phyloP scores from a whole-genome alignment of 2,113 vertebrate genomes.

The Casuarius casuarius region DNA sequence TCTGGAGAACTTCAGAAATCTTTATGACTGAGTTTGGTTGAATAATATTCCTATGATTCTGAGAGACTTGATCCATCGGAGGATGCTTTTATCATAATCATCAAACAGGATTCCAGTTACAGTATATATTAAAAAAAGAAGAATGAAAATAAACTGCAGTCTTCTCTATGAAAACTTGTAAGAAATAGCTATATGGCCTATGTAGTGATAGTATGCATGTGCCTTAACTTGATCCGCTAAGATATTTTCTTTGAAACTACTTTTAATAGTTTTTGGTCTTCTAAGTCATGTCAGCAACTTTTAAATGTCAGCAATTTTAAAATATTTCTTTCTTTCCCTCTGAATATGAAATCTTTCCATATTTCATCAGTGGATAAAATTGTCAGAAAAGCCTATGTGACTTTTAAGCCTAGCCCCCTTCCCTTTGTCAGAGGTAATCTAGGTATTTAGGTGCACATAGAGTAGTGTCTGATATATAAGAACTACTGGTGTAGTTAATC shows the following conservation, averaged over 20 bases:
- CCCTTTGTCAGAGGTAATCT: background rate
- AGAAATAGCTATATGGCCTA: background rate
- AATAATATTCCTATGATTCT: background rate
- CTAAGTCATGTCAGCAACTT: background rate
- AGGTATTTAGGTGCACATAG: background rate
- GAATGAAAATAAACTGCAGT: background rate
- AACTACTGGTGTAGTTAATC: background rate
- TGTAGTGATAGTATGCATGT: background rate
- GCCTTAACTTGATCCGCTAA: background rate
- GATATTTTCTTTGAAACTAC: background rate
- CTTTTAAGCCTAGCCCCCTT: background rate
- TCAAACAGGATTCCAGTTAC: background rate
- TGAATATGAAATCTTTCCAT: background rate
- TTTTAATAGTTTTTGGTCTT: background rate
- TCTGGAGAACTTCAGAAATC: background rate
- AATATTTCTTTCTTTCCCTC: background rate
- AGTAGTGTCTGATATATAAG: background rate
- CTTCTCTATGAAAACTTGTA: background rate
- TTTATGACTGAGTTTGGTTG: background rate
- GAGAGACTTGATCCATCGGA: background rate
- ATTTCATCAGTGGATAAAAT: background rate
- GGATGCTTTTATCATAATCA: background rate
- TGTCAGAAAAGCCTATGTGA: background rate
- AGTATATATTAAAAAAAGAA: background rate
- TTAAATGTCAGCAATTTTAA: background rate